Evolutionary conservation across 64 coral and sea anemone genomes (phyloP).

Genomic region (Montipora capricornis): DNA sequence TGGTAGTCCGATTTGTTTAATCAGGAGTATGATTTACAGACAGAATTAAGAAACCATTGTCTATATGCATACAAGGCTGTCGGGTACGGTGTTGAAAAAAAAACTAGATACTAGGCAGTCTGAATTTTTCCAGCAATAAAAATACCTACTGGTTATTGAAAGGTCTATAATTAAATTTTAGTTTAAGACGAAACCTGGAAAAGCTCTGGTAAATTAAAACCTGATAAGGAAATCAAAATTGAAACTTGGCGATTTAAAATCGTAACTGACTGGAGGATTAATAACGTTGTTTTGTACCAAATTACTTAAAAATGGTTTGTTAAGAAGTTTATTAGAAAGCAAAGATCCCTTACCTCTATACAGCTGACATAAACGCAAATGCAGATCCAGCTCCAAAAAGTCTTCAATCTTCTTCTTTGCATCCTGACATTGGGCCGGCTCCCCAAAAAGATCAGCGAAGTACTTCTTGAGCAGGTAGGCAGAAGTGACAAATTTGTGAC

Average conservation of each 20-base stretch:
- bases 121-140: background rate
- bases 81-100: background rate
- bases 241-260: background rate
- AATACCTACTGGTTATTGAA: background rate
- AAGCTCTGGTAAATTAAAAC: background rate
- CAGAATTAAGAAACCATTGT: background rate
- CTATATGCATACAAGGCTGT: constrained; percentile 3
- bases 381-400: constrained; percentile 44
- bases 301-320: background rate
- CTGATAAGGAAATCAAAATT: background rate
- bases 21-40: no score
- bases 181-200: background rate
- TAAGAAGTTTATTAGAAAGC: background rate
- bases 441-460: constrained; percentile 64
- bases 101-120: background rate
- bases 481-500: constrained; percentile 73
- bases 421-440: constrained; percentile 35
- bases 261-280: background rate
- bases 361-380: background rate
- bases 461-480: constrained; percentile 66
- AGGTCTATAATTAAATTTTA: background rate
- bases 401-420: constrained; percentile 46
- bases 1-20: background rate
- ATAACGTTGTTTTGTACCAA: background rate
- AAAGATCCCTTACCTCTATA: constrained; percentile 10